Evolutionary conservation across 2,888 invertebrate genomes (phyloP), one percentile per base, ranked within the genome.

Genomic region (Pyrocoelia pectoralis): DNA sequence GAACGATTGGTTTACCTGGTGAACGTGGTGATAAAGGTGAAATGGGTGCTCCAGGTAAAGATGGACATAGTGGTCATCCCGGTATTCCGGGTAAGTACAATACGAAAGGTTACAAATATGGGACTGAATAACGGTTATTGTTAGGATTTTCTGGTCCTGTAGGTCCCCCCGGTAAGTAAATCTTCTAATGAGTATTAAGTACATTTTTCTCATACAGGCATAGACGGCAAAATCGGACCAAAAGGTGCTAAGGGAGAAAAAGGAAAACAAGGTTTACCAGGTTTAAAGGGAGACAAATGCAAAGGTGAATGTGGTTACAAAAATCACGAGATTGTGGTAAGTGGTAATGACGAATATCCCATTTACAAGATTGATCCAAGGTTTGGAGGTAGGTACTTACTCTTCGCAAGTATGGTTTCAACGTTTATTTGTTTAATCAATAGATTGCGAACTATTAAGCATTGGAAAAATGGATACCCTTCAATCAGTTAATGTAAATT

Each of bases 381-480:
- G 6, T 5, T 24, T 24, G 3, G 4, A 24, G 24, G 24, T 24
- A 6, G 6, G 24, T 24, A 3, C 24, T n/a, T n/a, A n/a, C n/a
- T n/a, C n/a, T n/a, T n/a, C n/a, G n/a, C n/a, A n/a, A n/a, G n/a
- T n/a, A n/a, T n/a, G n/a, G n/a, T n/a, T n/a, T n/a, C n/a, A n/a
- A n/a, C n/a, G n/a, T n/a, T n/a, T n/a, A n/a, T n/a, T n/a, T n/a
- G n/a, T n/a, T n/a, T n/a, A n/a, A n/a, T n/a, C n/a, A n/a, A 10
- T 46, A 46, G 46, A n/a, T 46, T 18, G 17, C 18, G 9, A 17
- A 2, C 17, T 9, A 8, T 9, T 17, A 2, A 17, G 17, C 0
- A 93, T 97, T 51, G 97, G 97, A 0, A 97, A 96, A 75, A 96
- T 97, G 0, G 93, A 97, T 0, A 95, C 92, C 77, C 91, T 94